These are phyloP conservation scores for Apocrypta bakeri DNA, from an alignment of 1,140 invertebrate species.

Conservation along the genomic window DNA sequence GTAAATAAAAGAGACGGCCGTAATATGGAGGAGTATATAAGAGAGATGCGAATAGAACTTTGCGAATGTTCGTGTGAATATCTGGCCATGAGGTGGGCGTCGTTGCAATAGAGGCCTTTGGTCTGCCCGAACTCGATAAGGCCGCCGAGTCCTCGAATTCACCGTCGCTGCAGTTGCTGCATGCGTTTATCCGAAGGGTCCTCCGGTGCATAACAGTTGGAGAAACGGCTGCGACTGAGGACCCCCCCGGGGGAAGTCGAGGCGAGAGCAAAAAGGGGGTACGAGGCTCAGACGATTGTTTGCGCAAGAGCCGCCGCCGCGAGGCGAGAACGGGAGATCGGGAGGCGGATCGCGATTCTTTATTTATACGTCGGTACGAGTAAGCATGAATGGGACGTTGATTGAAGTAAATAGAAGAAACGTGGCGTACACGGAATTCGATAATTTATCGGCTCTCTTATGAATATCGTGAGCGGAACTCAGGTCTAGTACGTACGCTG, in stretches of 20 bases:
- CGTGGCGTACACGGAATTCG: too few relatives aligned
- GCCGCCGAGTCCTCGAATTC: conserved; percentile 14
- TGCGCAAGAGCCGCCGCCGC: not conserved
- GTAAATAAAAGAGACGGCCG: too few relatives aligned
- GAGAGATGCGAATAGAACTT: conserved; percentile 26
- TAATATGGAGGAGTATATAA: too few relatives aligned
- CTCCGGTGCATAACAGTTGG: conserved; percentile 8
- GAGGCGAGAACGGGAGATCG: not conserved
- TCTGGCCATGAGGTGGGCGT: not conserved
- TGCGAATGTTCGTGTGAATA: conserved; percentile 14
- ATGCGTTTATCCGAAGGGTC: conserved; percentile 38
- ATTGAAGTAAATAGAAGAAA: too few relatives aligned
- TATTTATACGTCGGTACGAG: not conserved
- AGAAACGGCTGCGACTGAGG: conserved; percentile 5
- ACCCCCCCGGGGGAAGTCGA: not conserved
- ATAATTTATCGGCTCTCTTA: too few relatives aligned
- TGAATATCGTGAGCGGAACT: too few relatives aligned
- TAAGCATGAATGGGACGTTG: too few relatives aligned
- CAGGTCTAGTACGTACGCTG: too few relatives aligned
- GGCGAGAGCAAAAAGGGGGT: not conserved
- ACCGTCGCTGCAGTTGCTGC: too few relatives aligned
- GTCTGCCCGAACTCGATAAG: not conserved
- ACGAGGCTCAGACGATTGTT: not conserved
- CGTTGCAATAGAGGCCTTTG: not conserved
- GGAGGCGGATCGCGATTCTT: conserved; percentile 1